A percentile compares a stretch with the other conserved stretches of the same genome.
These are phyloP conservation scores for Hirundichthys speculiger DNA, from an alignment of 2,113 vertebrate species.

Conservation along the genomic window DNA sequence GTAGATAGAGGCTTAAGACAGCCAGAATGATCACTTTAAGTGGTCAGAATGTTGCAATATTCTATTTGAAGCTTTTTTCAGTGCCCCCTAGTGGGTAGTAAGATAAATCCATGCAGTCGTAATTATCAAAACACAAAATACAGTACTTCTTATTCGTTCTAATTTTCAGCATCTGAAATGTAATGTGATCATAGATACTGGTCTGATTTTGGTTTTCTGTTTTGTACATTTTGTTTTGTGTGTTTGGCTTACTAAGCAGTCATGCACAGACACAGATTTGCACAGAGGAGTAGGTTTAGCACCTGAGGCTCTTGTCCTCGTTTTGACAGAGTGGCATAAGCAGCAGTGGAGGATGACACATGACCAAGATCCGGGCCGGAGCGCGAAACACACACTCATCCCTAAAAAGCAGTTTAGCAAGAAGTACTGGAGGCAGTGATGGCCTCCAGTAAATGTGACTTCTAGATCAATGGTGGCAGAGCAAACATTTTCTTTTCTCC, in stretches of 20 bases:
- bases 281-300: conserved; percentile 17
- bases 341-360: conserved; percentile 20
- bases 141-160: no score
- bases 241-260: conserved; percentile 8
- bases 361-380: conserved; percentile 26
- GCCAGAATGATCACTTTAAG: no score
- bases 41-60: no score
- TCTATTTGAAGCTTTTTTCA: no score
- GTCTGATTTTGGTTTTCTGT: no score
- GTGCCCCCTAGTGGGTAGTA: no score
- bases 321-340: conserved; percentile 25
- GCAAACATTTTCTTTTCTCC: conserved; percentile 2
- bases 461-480: conserved; percentile 31
- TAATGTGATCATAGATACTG: no score
- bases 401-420: conserved; percentile 1
- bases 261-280: conserved; percentile 7
- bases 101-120: no score
- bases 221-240: neutral
- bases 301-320: conserved; percentile 32
- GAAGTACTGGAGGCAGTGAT: conserved; percentile 16
- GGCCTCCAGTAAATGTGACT: conserved; percentile 25
- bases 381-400: conserved; percentile 36
- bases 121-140: no score
- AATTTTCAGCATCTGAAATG: no score
- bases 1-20: no score